Evolutionary conservation across 2,113 vertebrate species (phyloP).

Genomic region (Plecotus auritus): DNA sequence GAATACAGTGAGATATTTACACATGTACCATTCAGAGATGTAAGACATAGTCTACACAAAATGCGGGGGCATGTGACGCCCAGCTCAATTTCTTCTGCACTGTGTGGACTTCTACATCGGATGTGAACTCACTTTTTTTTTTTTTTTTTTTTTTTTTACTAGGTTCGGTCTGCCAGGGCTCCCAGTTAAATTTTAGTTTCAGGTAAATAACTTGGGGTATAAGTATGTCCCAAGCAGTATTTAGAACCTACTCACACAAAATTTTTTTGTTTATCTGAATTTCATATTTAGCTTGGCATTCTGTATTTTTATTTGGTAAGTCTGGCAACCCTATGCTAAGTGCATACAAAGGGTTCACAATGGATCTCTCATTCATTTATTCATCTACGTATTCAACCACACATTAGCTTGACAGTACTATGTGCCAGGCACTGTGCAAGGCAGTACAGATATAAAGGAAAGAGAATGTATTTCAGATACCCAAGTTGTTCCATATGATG

Average conservation of each 20-base stretch:
- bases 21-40: not conserved
- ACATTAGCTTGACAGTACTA: not conserved
- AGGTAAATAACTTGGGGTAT: not conserved
- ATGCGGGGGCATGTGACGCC: not conserved
- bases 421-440: not conserved
- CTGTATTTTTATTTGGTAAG: not conserved
- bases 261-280: not conserved
- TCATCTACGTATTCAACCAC: not conserved
- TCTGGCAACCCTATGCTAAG: not conserved
- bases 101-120: not conserved
- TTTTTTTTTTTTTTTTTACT: not conserved
- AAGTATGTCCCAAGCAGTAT: not conserved
- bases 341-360: not conserved
- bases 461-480: not conserved
- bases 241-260: not conserved
- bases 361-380: not conserved
- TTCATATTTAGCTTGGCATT: slow-evolving; percentile 20
- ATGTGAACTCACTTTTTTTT: not conserved
- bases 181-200: not conserved
- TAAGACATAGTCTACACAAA: not conserved
- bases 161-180: not conserved
- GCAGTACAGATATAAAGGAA: not conserved
- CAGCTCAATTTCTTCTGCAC: not conserved
- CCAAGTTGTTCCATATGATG: not conserved
- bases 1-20: not conserved